Percentiles rank a stretch among this genome's conserved stretches.
Evolutionary conservation across 2,113 vertebrate genomes (phyloP).

Genomic region (Phylloscopus trochiloides): DNA sequence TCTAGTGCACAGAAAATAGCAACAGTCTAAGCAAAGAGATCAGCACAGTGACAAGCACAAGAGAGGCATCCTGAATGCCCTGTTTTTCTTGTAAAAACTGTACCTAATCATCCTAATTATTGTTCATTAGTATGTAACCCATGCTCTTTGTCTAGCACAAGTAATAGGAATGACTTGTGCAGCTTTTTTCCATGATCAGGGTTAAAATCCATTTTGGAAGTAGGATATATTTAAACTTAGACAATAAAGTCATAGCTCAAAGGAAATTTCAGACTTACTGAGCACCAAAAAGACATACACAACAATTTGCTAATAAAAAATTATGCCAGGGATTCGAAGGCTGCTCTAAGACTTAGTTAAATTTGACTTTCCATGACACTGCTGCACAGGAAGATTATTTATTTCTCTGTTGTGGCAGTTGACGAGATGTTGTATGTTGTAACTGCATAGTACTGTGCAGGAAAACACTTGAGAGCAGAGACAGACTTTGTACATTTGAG

Average conservation of each 20-base stretch:
- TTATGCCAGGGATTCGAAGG: accelerated
- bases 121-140: neutral
- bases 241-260: neutral
- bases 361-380: neutral
- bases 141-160: neutral
- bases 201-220: neutral
- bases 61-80: neutral
- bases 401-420: neutral
- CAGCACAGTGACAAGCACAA: neutral
- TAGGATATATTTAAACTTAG: neutral
- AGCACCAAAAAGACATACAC: neutral
- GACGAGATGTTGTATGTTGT: neutral
- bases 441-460: neutral
- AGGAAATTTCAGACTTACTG: neutral
- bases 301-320: neutral
- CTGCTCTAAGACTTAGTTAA: neutral
- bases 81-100: neutral
- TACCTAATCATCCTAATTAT: neutral
- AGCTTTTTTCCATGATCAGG: neutral
- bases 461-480: neutral
- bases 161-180: neutral
- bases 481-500: neutral
- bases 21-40: neutral
- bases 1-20: neutral
- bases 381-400: neutral